These are phyloP conservation scores for Hydrochoerus hydrochaeris DNA, from an alignment of 2,113 vertebrate species.

Conservation along the genomic window DNA sequence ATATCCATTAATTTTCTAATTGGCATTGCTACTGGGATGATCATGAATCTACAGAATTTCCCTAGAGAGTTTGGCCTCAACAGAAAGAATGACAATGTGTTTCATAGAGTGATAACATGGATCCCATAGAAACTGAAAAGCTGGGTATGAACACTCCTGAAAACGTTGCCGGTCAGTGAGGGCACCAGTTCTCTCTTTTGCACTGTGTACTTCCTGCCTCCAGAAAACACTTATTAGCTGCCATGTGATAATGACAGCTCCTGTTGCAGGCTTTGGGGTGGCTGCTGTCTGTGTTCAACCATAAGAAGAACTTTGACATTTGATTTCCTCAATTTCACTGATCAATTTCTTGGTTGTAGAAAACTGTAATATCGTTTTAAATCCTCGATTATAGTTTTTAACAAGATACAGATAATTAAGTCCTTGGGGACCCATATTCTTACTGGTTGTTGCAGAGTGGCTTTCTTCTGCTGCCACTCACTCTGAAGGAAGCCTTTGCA, in stretches of 20 bases:
- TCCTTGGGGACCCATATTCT: slow-evolving; percentile 78
- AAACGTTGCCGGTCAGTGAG: not conserved
- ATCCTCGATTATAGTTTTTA: slow-evolving; percentile 77
- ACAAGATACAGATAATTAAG: slow-evolving; percentile 84
- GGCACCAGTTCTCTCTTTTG: not conserved
- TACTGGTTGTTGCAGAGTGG: slow-evolving; percentile 39
- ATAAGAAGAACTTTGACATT: slow-evolving; percentile 20
- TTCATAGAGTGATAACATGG: not conserved
- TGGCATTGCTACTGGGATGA: not conserved
- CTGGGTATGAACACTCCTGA: not conserved
- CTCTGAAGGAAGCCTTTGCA: slow-evolving; percentile 2
- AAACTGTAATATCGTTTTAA: slow-evolving; percentile 79
- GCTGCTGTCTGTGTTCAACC: not conserved
- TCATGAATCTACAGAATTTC: not conserved
- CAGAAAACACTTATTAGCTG: not conserved
- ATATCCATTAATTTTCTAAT: not conserved
- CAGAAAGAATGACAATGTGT: not conserved
- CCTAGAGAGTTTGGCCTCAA: not conserved
- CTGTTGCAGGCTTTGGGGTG: not conserved
- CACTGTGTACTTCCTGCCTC: not conserved
- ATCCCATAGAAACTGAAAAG: not conserved
- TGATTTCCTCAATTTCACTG: slow-evolving; percentile 78
- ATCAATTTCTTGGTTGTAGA: slow-evolving; percentile 73
- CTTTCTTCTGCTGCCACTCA: not conserved
- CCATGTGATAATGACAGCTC: not conserved